Evolutionary conservation across 2,888 invertebrate species (phyloP).

Genomic region (Clepsis dumicolana): DNA sequence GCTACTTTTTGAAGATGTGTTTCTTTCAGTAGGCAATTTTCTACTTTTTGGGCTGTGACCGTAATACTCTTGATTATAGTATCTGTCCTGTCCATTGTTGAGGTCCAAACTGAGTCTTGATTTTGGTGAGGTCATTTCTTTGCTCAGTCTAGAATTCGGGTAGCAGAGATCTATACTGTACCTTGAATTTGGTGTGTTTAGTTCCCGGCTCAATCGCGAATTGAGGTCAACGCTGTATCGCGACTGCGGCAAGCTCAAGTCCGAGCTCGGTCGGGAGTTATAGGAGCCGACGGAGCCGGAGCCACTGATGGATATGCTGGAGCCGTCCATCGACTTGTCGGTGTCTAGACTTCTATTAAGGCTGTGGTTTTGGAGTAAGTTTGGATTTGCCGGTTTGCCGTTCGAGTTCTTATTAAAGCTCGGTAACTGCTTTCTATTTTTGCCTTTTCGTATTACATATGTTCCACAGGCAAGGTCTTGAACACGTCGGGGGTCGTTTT

Average conservation of each 20-base stretch:
- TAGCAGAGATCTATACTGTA: slow-evolving; percentile 89
- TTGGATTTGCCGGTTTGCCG: slow-evolving; percentile 73
- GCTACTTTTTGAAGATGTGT: slow-evolving; percentile 60
- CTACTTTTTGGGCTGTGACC: slow-evolving; percentile 82
- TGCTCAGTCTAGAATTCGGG: slow-evolving; percentile 85
- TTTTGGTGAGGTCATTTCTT: slow-evolving; percentile 87
- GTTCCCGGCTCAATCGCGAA: slow-evolving; percentile 85
- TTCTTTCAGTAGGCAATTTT: slow-evolving; percentile 72
- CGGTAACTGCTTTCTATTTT: slow-evolving; percentile 89
- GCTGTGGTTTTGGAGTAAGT: slow-evolving; percentile 77
- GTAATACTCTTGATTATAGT: slow-evolving; percentile 77
- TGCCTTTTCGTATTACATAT: slow-evolving; percentile 92
- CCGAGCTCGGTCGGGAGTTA: slow-evolving; percentile 88
- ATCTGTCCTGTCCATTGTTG: slow-evolving; percentile 83
- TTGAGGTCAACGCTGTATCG: slow-evolving; percentile 86
- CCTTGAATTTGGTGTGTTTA: slow-evolving; percentile 88
- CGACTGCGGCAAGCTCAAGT: slow-evolving; percentile 87
- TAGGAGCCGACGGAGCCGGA: slow-evolving; percentile 86
- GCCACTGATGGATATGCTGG: slow-evolving; percentile 82
- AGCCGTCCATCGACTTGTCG: slow-evolving; percentile 80
- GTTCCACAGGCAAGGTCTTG: slow-evolving; percentile 87
- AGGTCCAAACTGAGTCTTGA: slow-evolving; percentile 87
- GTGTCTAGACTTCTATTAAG: slow-evolving; percentile 79
- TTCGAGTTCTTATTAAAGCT: slow-evolving; percentile 83
- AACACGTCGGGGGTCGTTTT: slow-evolving; percentile 68